These are phyloP conservation scores for Meda fulgida DNA, from an alignment of 2,797 vertebrate genomes.

Conservation along the genomic window DNA sequence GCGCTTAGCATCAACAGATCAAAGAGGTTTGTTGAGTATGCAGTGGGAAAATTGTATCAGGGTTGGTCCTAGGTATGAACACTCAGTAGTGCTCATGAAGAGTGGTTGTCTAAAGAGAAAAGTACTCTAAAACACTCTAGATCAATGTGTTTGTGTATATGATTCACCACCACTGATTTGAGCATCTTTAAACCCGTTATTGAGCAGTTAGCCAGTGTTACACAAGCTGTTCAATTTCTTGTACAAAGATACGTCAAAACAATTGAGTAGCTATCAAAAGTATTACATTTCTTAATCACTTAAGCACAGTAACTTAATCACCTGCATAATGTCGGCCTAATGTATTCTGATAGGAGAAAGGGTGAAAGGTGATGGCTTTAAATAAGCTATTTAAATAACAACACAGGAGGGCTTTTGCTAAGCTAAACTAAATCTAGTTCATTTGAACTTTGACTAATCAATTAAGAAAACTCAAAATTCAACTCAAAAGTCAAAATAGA, in stretches of 20 bases:
- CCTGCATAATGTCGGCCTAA: slow-evolving; percentile 34
- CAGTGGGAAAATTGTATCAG: slow-evolving; percentile 13
- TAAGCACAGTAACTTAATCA: slow-evolving; percentile 48
- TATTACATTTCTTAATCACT: slow-evolving; percentile 50
- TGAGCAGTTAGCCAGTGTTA: slow-evolving; percentile 37
- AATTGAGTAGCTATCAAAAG: slow-evolving; percentile 45
- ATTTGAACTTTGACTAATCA: neutral
- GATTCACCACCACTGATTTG: slow-evolving; percentile 26
- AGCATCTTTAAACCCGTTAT: slow-evolving; percentile 41
- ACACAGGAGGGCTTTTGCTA: slow-evolving; percentile 27
- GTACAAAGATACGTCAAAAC: slow-evolving; percentile 42
- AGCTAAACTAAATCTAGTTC: neutral
- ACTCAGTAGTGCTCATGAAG: slow-evolving; percentile 14
- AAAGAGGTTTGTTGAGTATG: slow-evolving; percentile 39
- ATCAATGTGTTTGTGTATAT: slow-evolving; percentile 20
- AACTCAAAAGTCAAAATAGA: too few relatives aligned
- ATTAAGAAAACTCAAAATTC: neutral
- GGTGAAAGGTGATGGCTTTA: slow-evolving; percentile 29
- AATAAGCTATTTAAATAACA: slow-evolving; percentile 27
- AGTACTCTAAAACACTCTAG: slow-evolving; percentile 5
- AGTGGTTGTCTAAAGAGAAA: slow-evolving; percentile 20
- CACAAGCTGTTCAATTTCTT: slow-evolving; percentile 23
- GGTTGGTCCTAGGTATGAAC: neutral
- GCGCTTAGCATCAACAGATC: slow-evolving; percentile 23
- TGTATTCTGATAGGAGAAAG: slow-evolving; percentile 35